These are phyloP conservation scores for Branchinecta lindahli DNA, from an alignment of 1,140 invertebrate genomes.

Conservation along the genomic window DNA sequence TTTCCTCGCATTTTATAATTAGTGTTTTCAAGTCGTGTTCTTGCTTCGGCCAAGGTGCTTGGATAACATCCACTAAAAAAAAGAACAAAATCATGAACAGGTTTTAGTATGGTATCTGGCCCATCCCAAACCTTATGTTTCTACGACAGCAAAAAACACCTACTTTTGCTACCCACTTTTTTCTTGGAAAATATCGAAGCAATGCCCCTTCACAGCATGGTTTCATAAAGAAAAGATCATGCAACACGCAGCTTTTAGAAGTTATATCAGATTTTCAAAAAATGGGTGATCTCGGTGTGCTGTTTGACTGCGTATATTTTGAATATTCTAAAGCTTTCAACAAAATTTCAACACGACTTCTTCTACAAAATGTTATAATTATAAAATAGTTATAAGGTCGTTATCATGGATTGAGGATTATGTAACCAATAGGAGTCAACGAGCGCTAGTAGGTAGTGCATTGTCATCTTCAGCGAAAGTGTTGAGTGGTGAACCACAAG, in stretches of 20 bases:
- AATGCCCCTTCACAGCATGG: too few species aligned
- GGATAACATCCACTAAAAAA: too few species aligned
- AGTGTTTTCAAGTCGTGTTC: too few species aligned
- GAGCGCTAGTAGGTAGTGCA: slow-evolving; percentile 1
- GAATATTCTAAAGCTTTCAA: not conserved
- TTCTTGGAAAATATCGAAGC: too few species aligned
- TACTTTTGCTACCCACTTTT: too few species aligned
- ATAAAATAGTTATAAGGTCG: not conserved
- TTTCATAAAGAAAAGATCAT: not conserved
- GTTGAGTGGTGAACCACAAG: not conserved
- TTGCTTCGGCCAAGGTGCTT: too few species aligned
- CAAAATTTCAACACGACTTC: not conserved
- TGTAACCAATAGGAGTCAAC: not conserved
- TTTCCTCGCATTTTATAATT: too few species aligned
- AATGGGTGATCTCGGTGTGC: not conserved
- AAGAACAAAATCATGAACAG: too few species aligned
- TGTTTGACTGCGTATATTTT: slow-evolving; percentile 1
- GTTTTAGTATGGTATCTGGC: too few species aligned
- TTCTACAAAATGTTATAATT: not conserved
- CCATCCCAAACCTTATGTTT: too few species aligned
- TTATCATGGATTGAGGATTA: not conserved
- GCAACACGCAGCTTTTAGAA: not conserved
- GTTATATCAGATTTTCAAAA: not conserved
- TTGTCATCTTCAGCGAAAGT: not conserved
- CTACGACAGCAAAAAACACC: too few species aligned